Conservation (phyloP, 2,888 invertebrate genomes). For the Cotesia congregata region DNA sequence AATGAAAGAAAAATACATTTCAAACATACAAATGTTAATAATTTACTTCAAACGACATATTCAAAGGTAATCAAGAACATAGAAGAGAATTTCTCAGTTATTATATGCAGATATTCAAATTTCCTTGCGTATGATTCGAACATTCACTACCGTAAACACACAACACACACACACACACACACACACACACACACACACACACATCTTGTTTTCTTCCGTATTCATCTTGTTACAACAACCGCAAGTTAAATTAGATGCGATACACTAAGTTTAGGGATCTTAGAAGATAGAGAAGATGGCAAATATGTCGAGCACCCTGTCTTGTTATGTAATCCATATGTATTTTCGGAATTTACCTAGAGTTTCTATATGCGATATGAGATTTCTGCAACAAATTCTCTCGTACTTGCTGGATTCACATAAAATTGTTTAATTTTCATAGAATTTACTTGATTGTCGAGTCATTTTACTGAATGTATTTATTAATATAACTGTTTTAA, state of each 20-base stretch:
- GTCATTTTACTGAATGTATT: background rate
- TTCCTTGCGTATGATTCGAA: background rate
- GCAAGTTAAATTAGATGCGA: conserved; percentile 7
- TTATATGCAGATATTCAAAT: background rate
- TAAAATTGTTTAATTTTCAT: background rate
- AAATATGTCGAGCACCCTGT: background rate
- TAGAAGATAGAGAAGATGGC: background rate
- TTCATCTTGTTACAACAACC: background rate
- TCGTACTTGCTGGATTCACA: background rate
- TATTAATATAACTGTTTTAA: background rate
- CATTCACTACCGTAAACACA: too few relatives aligned
- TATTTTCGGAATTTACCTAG: background rate
- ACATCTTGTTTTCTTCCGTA: conserved; percentile 10
- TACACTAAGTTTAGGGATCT: background rate
- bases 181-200: too few relatives aligned
- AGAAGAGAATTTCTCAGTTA: background rate
- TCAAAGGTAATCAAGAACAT: background rate
- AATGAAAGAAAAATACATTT: background rate
- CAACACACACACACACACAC: too few relatives aligned
- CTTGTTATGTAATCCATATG: background rate
- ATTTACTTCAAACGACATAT: background rate
- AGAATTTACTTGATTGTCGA: background rate
- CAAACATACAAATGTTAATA: background rate
- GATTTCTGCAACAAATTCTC: background rate
- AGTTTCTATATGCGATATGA: background rate